Conservation (phyloP, 2,888 invertebrate genomes). For the Pollenia labialis region DNA sequence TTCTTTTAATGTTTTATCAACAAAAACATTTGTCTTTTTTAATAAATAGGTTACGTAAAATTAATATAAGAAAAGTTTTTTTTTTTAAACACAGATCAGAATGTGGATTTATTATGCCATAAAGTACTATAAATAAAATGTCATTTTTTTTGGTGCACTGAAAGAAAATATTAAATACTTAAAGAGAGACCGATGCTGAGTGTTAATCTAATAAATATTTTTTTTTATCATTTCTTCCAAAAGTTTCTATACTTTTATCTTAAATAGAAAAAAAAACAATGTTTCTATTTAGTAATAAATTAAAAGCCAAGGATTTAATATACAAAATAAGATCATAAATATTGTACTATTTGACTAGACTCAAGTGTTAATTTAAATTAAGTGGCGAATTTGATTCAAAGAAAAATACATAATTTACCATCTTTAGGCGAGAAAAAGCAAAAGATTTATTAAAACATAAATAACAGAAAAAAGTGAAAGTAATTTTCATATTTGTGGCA, state of each 20-base stretch:
- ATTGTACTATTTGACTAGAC: conserved; percentile 36
- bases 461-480: neutral
- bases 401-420: conserved; percentile 32
- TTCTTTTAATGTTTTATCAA: conserved; percentile 47
- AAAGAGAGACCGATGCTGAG: too few relatives aligned
- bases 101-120: neutral
- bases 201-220: neutral
- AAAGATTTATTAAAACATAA: conserved; percentile 25
- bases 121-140: neutral
- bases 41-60: conserved; percentile 14
- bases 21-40: conserved; percentile 33
- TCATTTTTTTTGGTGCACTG: too few relatives aligned
- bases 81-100: neutral
- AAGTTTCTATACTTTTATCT: neutral
- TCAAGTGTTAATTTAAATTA: conserved; percentile 50
- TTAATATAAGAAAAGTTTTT: neutral
- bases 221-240: neutral
- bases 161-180: too few relatives aligned
- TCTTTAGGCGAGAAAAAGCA: conserved; percentile 3
- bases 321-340: conserved; percentile 20
- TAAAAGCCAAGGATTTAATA: neutral
- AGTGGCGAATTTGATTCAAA: conserved; percentile 44
- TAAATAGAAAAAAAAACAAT: neutral
- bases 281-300: neutral
- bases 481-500: neutral